phyloP scores from a whole-genome alignment of 2,797 vertebrate species.

The Psittacula derbiana region DNA sequence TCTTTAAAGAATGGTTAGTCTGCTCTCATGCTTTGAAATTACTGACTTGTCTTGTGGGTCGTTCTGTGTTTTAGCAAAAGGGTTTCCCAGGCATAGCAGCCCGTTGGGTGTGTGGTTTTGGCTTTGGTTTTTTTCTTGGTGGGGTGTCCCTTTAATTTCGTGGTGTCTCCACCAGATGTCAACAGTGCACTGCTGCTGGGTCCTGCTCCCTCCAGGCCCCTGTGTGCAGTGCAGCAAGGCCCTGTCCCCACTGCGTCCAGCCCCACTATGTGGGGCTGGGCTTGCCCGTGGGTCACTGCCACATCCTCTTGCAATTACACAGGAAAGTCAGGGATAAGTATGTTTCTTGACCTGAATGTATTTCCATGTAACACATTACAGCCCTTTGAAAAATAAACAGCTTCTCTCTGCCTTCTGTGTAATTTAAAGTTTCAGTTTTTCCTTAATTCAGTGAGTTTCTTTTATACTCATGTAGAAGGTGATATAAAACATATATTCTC shows the following conservation, averaged over 20 bases:
- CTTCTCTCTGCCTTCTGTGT: not conserved
- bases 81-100: not conserved
- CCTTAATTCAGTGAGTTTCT: not conserved
- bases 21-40: not conserved
- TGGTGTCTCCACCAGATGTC: conserved; percentile 60
- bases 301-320: not conserved
- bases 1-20: not conserved
- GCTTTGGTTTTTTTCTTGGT: not conserved
- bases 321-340: not conserved
- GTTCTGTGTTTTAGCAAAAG: not conserved
- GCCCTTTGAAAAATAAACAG: not conserved
- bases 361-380: accelerated
- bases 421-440: not conserved
- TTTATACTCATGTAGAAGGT: not conserved
- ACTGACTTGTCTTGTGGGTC: not conserved
- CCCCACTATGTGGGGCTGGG: not conserved
- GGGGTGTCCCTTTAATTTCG: not conserved
- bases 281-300: not conserved
- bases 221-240: not conserved
- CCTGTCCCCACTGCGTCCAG: accelerated
- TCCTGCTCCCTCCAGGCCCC: not conserved
- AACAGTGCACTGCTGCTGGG: not conserved
- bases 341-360: not conserved
- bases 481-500: not conserved
- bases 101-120: not conserved